Evolutionary conservation across 2,888 invertebrate species (phyloP), one percentile per base, ranked within the genome.

Genomic region (Drosophila atripex): DNA sequence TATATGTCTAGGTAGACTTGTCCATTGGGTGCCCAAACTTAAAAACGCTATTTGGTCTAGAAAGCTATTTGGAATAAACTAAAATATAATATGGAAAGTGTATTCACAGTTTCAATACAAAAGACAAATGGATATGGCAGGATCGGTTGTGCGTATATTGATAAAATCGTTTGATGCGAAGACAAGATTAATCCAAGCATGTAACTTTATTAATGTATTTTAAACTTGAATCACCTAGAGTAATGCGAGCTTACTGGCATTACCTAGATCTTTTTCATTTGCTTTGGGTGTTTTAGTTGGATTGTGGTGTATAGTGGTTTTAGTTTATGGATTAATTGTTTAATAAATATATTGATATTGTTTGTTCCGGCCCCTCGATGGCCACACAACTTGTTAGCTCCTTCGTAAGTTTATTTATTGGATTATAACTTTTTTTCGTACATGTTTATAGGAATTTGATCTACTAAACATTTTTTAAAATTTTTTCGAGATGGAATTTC

Each of bases 401-500:
- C 35, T 18, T 59, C 11, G 21, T 51, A 35, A 38, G 45, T 50
- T 51, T 51, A 51, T 68, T 68, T 65, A 57, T 65, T 64, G 60
- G 60, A 46, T 60, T 60, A 57, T 63, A 60, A 63, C 43, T 60
- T 11, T 14, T 38, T 61, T 50, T 49, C 47, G 32, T 70, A 60
- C 68, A 60, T 51, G 35, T 60, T 59, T 51, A 47, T 68, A 59
- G 50, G 43, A 54, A 28, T 50, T 54, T 69, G 32, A 55, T 71
- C 70, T 71, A 55, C 55, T 71, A 57, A 68, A 68, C 68, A 69
- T 65, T 56, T 45, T 63, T 54, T 61, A 61, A 60, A 53, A 23
- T 23, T 23, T 53, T 65, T 63, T 30, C 70, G 63, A 71, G 71
- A 71, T 71, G 71, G 71, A 71, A 71, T 71, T 56, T 61, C 25